Percentiles rank a stretch among this genome's conserved stretches.
phyloP scores from a whole-genome alignment of 1,140 invertebrate genomes.

The Telenomus remus region DNA sequence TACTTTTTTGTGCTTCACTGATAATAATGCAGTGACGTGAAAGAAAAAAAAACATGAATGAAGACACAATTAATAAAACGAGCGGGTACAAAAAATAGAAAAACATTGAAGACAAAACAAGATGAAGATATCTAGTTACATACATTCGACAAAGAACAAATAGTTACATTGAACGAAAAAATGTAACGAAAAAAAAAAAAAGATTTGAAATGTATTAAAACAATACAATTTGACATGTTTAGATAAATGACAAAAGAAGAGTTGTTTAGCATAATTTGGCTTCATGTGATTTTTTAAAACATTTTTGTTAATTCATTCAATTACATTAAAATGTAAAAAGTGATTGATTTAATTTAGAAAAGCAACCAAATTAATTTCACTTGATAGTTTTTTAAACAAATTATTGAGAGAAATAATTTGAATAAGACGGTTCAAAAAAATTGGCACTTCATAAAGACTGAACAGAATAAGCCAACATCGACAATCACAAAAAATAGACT shows the following conservation, averaged over 20 bases:
- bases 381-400: no score
- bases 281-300: no score
- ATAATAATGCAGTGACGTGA: slow-evolving; percentile 39
- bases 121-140: slow-evolving; percentile 21
- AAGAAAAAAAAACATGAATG: slow-evolving; percentile 18
- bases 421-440: neutral
- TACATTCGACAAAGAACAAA: slow-evolving; percentile 12
- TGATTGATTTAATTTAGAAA: no score
- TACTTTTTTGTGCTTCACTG: slow-evolving; percentile 33
- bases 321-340: no score
- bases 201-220: neutral
- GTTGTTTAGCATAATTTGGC: no score
- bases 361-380: no score
- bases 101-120: slow-evolving; percentile 20
- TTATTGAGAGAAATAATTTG: no score
- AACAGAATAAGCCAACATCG: slow-evolving; percentile 6
- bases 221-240: no score
- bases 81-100: slow-evolving; percentile 45
- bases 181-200: slow-evolving; percentile 10
- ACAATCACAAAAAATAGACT: slow-evolving; percentile 16
- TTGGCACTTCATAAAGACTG: neutral
- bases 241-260: no score
- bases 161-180: neutral
- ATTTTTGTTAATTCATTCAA: no score
- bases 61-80: slow-evolving; percentile 28